phyloP scores from a whole-genome alignment of 2,113 vertebrate genomes.

The Brachirus orientalis region DNA sequence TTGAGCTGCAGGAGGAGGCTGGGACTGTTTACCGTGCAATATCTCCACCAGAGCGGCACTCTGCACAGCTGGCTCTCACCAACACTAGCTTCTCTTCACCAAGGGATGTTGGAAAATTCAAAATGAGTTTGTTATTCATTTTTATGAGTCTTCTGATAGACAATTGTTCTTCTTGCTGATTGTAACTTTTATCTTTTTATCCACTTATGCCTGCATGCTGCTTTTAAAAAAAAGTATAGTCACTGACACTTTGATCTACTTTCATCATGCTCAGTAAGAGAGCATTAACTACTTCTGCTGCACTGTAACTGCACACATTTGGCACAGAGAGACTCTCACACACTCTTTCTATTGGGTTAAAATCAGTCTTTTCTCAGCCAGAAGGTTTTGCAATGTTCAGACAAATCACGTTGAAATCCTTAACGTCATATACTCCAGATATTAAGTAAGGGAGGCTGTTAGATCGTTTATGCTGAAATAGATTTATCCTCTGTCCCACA shows the following conservation, averaged over 20 bases:
- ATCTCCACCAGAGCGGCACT: conserved; percentile 43
- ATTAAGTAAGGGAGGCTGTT: conserved; percentile 57
- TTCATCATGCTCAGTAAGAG: conserved; percentile 48
- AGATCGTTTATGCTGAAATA: conserved; percentile 63
- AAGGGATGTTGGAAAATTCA: too few species aligned
- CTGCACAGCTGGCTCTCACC: conserved; percentile 38
- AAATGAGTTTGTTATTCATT: conserved; percentile 16
- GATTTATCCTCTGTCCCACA: conserved; percentile 66
- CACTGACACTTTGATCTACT: conserved; percentile 15
- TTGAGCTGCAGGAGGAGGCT: conserved; percentile 42
- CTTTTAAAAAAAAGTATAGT: too few species aligned
- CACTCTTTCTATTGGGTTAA: conserved; percentile 31
- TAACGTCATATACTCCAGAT: conserved; percentile 25
- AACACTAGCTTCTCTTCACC: too few species aligned
- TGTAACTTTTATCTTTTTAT: conserved; percentile 52
- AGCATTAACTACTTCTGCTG: conserved; percentile 67
- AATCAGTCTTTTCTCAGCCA: conserved; percentile 60
- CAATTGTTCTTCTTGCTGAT: conserved; percentile 34
- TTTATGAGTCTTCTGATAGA: conserved; percentile 23
- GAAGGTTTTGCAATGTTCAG: conserved; percentile 61
- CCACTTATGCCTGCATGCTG: conserved; percentile 23
- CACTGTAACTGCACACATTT: conserved; percentile 47
- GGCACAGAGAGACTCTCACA: conserved; percentile 69
- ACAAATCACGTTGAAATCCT: conserved; percentile 44
- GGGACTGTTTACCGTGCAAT: conserved; percentile 57